Evolutionary conservation across 1,140 invertebrate species (phyloP).

Genomic region (Hormaphis cornu): DNA sequence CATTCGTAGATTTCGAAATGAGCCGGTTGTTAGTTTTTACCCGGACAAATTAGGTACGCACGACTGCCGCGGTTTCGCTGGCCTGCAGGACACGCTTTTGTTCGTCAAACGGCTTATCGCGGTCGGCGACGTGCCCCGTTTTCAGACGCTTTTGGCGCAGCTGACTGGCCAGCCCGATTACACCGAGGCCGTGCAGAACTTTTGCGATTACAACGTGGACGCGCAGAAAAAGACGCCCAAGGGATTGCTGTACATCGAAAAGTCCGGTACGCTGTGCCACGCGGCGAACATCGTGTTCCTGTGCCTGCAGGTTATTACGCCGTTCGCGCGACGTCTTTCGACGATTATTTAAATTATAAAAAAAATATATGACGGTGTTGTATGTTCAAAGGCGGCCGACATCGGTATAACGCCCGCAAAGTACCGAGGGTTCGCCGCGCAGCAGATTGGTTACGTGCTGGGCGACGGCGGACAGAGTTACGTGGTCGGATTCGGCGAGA

Average conservation of each 20-base stretch:
- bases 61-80: too few species aligned
- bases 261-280: constrained; percentile 50
- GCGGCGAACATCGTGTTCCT: constrained; percentile 52
- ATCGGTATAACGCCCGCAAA: constrained; percentile 41
- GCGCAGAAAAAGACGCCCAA: constrained; percentile 47
- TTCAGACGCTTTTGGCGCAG: constrained; percentile 47
- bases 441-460: constrained; percentile 55
- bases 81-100: too few species aligned
- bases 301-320: constrained; percentile 44
- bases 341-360: neutral
- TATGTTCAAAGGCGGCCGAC: constrained; percentile 43
- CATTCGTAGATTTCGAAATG: too few species aligned
- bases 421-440: constrained; percentile 50
- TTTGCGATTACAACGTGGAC: constrained; percentile 47
- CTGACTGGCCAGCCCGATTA: constrained; percentile 44
- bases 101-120: too few species aligned
- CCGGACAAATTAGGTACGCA: too few species aligned
- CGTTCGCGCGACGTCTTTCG: neutral
- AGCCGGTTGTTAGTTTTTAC: too few species aligned
- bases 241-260: constrained; percentile 50
- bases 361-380: neutral
- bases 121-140: too few species aligned
- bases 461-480: constrained; percentile 53
- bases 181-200: constrained; percentile 44
- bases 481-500: constrained; percentile 54